Percentiles rank a stretch among this genome's conserved stretches.
These are phyloP conservation scores for Adelges cooleyi DNA, from an alignment of 1,140 invertebrate species.

Conservation along the genomic window DNA sequence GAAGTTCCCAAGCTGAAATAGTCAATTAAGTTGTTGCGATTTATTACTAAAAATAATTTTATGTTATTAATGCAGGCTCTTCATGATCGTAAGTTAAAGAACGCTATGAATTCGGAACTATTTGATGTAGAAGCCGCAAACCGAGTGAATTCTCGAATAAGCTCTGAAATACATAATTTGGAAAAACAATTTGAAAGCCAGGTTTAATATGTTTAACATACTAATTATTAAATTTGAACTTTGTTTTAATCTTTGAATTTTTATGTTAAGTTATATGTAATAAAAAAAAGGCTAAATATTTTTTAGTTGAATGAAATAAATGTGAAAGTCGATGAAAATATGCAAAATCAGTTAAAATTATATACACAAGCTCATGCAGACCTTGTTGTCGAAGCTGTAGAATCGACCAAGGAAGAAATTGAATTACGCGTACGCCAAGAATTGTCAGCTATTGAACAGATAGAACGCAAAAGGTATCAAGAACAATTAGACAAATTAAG, in stretches of 20 bases:
- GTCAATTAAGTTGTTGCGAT: too few relatives aligned
- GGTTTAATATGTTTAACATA: neutral
- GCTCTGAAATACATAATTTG: slow-evolving; percentile 3
- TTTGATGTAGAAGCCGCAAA: slow-evolving; percentile 2
- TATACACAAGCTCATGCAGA: slow-evolving; percentile 3
- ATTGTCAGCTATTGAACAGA: neutral
- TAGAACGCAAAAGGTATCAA: slow-evolving; percentile 9
- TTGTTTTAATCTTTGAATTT: too few relatives aligned
- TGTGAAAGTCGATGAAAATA: neutral
- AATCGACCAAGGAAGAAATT: slow-evolving; percentile 12
- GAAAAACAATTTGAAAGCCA: neutral
- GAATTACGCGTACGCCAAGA: slow-evolving; percentile 8
- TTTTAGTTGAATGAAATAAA: slow-evolving; percentile 10
- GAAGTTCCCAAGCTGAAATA: too few relatives aligned
- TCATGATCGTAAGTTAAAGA: slow-evolving; percentile 8
- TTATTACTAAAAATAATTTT: too few relatives aligned
- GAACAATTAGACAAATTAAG: neutral
- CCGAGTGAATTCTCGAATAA: slow-evolving; percentile 8
- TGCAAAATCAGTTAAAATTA: neutral
- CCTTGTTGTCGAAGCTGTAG: neutral
- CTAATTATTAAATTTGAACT: too few relatives aligned
- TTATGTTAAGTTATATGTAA: too few relatives aligned
- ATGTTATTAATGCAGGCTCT: neutral
- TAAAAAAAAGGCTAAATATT: neutral
- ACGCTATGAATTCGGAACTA: neutral